Conservation (phyloP, 2,888 invertebrate genomes). For the Sarcophaga rosellei region DNA sequence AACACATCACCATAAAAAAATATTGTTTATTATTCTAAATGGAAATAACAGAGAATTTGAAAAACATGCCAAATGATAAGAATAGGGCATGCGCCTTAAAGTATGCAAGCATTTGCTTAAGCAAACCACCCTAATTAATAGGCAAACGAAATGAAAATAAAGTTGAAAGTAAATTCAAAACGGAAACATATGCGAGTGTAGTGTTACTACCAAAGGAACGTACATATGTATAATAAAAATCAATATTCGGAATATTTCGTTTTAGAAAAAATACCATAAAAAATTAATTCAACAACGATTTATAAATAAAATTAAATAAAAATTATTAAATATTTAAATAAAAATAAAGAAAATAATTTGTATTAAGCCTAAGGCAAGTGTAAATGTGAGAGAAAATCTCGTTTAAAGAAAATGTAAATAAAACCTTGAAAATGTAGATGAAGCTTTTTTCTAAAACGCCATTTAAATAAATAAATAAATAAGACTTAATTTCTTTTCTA, state of each 20-base stretch:
- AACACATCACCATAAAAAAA: not conserved
- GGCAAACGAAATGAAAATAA: conserved; percentile 5
- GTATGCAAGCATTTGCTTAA: conserved; percentile 56
- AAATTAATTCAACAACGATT: conserved; percentile 24
- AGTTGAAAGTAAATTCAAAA: not conserved
- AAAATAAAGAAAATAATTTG: not conserved
- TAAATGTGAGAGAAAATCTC: not conserved
- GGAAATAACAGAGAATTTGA: not conserved
- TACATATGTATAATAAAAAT: conserved; percentile 50
- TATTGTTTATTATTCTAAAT: conserved; percentile 11
- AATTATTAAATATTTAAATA: not conserved
- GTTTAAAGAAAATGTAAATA: conserved; percentile 10
- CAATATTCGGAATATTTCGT: conserved; percentile 35
- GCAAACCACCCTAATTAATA: conserved; percentile 53
- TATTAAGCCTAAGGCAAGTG: not conserved
- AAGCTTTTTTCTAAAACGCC: not conserved
- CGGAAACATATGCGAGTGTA: conserved; percentile 51
- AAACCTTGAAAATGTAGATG: conserved; percentile 46
- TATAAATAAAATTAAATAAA: not conserved
- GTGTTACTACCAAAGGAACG: conserved; percentile 36
- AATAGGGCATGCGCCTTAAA: conserved; percentile 62
- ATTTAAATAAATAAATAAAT: conserved; percentile 4
- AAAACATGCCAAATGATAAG: conserved; percentile 54
- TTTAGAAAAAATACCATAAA: conserved; percentile 22
- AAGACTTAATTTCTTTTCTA: not conserved